phyloP scores from a whole-genome alignment of 92 coral and sea anemone genomes.

The Porites lobata region DNA sequence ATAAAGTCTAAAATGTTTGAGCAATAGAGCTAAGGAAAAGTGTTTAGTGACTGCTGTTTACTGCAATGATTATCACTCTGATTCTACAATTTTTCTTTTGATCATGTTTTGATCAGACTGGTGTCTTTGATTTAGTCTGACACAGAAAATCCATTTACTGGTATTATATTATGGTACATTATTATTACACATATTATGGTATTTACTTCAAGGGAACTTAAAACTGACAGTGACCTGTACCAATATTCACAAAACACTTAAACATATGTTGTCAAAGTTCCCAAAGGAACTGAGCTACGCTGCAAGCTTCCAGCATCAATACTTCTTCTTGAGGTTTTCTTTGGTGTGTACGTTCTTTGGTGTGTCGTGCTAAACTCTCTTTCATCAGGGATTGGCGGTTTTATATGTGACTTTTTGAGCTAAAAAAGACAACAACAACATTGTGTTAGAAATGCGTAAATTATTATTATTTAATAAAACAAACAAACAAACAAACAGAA shows the following conservation, averaged over 20 bases:
- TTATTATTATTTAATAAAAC: neutral
- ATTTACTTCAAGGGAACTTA: neutral
- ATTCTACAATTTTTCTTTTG: too few species aligned
- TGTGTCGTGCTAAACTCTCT: constrained; percentile 96
- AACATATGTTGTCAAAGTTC: constrained; percentile 70
- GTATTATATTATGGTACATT: neutral
- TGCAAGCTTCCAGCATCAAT: constrained; percentile 86
- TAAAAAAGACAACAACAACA: constrained; percentile 11
- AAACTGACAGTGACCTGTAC: neutral
- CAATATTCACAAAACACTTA: neutral
- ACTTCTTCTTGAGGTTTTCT: constrained; percentile 64
- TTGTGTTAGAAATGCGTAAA: neutral
- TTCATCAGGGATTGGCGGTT: constrained; percentile 79
- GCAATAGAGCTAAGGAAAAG: neutral
- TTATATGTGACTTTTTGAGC: constrained; percentile 95
- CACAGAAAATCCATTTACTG: neutral
- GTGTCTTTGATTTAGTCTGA: neutral
- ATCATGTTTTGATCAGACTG: neutral
- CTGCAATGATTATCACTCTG: too few species aligned
- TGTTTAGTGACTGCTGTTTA: neutral
- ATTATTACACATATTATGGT: neutral
- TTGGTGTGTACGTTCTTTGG: constrained; percentile 91
- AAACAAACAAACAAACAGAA: too few species aligned
- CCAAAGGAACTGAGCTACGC: constrained; percentile 91
- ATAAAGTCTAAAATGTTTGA: neutral